phyloP scores from a whole-genome alignment of 2,113 vertebrate genomes.

The Rhinopomastus cyanomelas region DNA sequence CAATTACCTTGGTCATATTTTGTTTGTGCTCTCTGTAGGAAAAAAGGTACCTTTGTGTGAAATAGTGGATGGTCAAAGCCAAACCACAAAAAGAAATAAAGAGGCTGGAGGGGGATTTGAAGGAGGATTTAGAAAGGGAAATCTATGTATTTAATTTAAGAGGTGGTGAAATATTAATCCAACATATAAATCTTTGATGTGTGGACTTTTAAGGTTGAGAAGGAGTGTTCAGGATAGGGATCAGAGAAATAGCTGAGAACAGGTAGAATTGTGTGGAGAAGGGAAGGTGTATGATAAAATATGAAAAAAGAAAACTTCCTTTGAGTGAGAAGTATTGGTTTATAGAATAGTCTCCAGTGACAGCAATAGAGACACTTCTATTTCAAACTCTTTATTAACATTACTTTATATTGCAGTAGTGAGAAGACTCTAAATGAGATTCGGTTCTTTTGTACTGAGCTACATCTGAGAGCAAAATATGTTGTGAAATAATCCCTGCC shows the following conservation, averaged over 20 bases:
- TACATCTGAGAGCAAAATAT: background rate
- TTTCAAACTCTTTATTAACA: conserved; percentile 3
- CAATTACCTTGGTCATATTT: background rate
- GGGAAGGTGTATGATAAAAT: background rate
- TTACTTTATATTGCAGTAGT: background rate
- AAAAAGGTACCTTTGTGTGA: background rate
- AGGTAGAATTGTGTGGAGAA: background rate
- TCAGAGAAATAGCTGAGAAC: background rate
- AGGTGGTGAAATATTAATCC: conserved; percentile 34
- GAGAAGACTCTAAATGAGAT: conserved; percentile 1
- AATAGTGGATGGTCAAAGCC: background rate
- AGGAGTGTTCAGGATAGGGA: background rate
- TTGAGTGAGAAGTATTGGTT: background rate
- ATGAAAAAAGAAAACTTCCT: background rate
- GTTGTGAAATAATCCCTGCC: background rate
- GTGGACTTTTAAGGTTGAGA: background rate
- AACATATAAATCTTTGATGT: conserved; percentile 19
- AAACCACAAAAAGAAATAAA: background rate
- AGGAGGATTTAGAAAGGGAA: background rate
- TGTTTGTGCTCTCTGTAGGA: background rate
- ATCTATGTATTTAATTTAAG: conserved; percentile 17
- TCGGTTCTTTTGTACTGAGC: background rate
- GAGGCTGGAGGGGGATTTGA: background rate
- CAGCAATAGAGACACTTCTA: background rate
- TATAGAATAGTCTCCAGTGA: background rate